Evolutionary conservation across 2,797 vertebrate species (phyloP).

Genomic region (Clamator glandarius): DNA sequence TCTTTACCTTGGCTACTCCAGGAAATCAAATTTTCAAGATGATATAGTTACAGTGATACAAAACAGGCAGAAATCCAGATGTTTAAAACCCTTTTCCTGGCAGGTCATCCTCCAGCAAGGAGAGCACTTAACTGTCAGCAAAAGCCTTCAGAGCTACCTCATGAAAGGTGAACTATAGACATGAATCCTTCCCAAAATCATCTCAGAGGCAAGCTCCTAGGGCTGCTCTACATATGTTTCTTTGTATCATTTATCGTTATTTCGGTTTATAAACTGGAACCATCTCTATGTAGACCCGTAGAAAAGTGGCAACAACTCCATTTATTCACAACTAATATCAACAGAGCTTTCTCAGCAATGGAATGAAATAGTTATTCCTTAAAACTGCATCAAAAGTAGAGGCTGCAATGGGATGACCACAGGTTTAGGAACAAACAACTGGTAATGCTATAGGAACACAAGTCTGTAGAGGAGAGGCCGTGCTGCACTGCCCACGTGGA

Average conservation of each 20-base stretch:
- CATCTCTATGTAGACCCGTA: not conserved
- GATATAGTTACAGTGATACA: not conserved
- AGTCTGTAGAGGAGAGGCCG: not conserved
- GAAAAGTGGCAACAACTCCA: not conserved
- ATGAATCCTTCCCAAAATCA: not conserved
- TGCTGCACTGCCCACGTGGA: not conserved
- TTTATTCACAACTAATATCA: not conserved
- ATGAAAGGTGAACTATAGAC: not conserved
- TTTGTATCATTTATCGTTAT: not conserved
- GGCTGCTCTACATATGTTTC: not conserved
- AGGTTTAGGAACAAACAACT: not conserved
- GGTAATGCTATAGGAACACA: not conserved
- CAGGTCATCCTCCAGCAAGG: conserved; percentile 5
- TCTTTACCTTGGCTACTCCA: conserved; percentile 2
- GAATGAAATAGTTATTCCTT: not conserved
- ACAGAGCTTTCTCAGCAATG: not conserved
- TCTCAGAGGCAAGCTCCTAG: not conserved
- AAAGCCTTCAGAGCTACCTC: not conserved
- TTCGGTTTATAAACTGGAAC: not conserved
- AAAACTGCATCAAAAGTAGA: not conserved
- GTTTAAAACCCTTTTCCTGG: conserved; percentile 33
- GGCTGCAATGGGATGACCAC: not conserved
- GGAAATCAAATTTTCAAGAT: conserved; percentile 33
- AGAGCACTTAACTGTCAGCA: not conserved
- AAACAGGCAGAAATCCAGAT: conserved; percentile 30